These are phyloP conservation scores for Carollia perspicillata DNA, from an alignment of 2,113 vertebrate genomes.

Conservation along the genomic window DNA sequence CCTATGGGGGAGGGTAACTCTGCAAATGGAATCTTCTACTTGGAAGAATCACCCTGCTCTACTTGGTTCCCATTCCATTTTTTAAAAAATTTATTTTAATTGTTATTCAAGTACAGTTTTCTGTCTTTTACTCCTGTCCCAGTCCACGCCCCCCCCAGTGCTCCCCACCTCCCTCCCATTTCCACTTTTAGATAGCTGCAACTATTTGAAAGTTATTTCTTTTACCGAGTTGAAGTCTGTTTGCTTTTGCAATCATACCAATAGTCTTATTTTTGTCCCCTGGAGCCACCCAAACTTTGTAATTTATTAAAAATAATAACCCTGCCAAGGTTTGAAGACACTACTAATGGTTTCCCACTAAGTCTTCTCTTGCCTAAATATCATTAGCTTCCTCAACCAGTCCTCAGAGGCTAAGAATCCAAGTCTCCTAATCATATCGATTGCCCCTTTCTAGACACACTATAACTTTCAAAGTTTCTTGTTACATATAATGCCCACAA, in stretches of 20 bases:
- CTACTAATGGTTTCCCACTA: not conserved
- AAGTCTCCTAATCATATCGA: not conserved
- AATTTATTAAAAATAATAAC: constrained; percentile 39
- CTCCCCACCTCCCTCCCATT: no score
- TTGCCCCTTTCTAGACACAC: not conserved
- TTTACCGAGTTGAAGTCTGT: not conserved
- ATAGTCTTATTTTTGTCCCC: not conserved
- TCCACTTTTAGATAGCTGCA: constrained; percentile 35
- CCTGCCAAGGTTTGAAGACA: not conserved
- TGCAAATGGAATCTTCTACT: not conserved
- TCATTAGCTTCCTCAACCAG: not conserved
- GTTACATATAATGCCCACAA: not conserved
- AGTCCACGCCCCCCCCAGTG: no score
- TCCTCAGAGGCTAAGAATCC: not conserved
- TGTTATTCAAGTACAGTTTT: no score
- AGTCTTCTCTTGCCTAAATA: not conserved
- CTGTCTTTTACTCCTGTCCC: no score
- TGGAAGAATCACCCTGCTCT: not conserved
- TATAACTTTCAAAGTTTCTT: constrained; percentile 18
- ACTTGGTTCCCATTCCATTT: not conserved
- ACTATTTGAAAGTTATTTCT: constrained; percentile 25
- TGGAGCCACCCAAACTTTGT: not conserved
- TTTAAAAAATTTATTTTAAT: no score
- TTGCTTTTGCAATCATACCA: not conserved
- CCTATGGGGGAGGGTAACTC: not conserved